A percentile compares a stretch with the other conserved stretches of the same genome.
Conservation (phyloP, 1,140 invertebrate genomes). For the Oryctes rhinoceros region DNA sequence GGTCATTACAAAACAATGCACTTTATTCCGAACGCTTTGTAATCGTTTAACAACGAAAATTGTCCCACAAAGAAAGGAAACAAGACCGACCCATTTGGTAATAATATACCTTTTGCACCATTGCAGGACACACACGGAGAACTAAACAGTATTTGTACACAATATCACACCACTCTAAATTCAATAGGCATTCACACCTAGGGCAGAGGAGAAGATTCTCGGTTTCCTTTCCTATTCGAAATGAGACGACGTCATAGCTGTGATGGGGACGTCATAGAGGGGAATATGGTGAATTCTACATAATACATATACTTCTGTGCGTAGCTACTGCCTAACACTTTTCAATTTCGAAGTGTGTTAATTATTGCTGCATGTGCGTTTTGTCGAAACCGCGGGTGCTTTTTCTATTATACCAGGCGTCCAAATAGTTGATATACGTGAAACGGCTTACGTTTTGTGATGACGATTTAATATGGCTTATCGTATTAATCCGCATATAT, state of each 20-base stretch:
- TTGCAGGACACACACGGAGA: neutral
- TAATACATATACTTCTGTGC: neutral
- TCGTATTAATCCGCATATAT: neutral
- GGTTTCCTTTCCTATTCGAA: neutral
- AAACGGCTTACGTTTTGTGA: neutral
- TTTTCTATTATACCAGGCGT: neutral
- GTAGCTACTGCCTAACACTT: conserved; percentile 40
- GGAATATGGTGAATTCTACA: neutral
- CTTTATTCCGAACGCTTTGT: conserved; percentile 1
- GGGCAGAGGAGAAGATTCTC: neutral
- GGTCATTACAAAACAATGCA: neutral
- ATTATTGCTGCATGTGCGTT: conserved; percentile 42
- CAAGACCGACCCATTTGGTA: neutral
- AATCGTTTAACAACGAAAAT: neutral
- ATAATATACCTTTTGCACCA: neutral
- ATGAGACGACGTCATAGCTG: neutral
- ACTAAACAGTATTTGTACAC: conserved; percentile 32
- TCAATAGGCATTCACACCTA: conserved; percentile 23
- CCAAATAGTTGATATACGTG: neutral
- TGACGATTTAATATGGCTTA: neutral
- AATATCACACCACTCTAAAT: conserved; percentile 31
- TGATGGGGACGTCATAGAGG: neutral
- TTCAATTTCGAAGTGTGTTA: conserved; percentile 47
- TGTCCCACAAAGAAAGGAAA: conserved; percentile 13
- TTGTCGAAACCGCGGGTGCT: conserved; percentile 43